A percentile compares a stretch with the other conserved stretches of the same genome.
Conservation (phyloP, 2,888 invertebrate species). For the Drosophila mimetica region DNA sequence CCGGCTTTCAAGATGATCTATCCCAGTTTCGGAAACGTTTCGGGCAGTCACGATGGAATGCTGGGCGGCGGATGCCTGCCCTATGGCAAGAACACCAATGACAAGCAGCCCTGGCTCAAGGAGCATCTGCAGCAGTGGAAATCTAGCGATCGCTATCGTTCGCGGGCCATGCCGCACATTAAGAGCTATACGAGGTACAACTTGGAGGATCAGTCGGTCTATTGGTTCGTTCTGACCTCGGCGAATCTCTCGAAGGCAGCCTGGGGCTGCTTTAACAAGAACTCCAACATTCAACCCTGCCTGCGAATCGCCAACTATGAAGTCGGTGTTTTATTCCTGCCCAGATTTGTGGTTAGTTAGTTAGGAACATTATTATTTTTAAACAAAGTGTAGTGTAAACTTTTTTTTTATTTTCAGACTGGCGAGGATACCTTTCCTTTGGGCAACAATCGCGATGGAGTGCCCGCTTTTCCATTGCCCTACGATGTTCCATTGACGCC, state of each 20-base stretch:
- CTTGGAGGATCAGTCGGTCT: constrained; percentile 86
- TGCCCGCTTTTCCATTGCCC: constrained; percentile 88
- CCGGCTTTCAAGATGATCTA: constrained; percentile 89
- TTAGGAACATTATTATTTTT: fast-evolving
- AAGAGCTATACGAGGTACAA: constrained; percentile 94
- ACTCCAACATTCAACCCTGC: constrained; percentile 86
- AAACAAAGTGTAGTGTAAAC: too few relatives aligned
- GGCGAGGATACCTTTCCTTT: constrained; percentile 87
- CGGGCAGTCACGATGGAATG: constrained; percentile 92
- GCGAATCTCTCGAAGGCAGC: constrained; percentile 99
- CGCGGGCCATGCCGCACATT: constrained; percentile 96
- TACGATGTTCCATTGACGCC: constrained; percentile 92
- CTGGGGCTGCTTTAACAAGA: constrained; percentile 92
- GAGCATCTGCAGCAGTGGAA: constrained; percentile 93
- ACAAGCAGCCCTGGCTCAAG: constrained; percentile 93
- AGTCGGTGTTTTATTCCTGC: constrained; percentile 94
- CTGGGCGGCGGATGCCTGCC: constrained; percentile 95
- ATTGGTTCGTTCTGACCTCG: constrained; percentile 94
- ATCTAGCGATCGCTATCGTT: constrained; percentile 88
- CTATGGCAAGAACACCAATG: constrained; percentile 90
- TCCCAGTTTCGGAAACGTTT: constrained; percentile 93
- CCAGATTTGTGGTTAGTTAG: constrained; percentile 90
- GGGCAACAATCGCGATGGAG: constrained; percentile 75
- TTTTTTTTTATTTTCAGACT: constrained; percentile 84
- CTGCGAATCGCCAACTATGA: constrained; percentile 94